These are phyloP conservation scores for Eutolmus rufibarbis DNA, from an alignment of 2,888 invertebrate species.

Conservation along the genomic window DNA sequence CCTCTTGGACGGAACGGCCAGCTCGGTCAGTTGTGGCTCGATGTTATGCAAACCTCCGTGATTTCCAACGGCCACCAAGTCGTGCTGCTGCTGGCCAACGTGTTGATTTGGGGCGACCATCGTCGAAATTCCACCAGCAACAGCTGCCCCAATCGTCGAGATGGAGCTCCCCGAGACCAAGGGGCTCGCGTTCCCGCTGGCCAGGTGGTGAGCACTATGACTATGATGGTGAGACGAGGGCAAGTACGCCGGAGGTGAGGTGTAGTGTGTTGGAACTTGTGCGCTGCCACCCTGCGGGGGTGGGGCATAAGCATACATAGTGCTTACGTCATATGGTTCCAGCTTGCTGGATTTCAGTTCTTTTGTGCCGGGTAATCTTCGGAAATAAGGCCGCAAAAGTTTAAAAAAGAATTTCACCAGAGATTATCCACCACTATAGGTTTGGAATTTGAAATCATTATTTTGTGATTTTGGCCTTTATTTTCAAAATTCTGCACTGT, in stretches of 20 bases:
- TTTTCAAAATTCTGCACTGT: neutral
- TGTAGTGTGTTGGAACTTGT: slow-evolving; percentile 49
- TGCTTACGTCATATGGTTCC: slow-evolving; percentile 51
- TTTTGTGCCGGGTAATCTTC: neutral
- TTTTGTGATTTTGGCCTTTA: neutral
- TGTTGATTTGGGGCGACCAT: slow-evolving; percentile 50
- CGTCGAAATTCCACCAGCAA: slow-evolving; percentile 49
- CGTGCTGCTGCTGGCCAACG: slow-evolving; percentile 44
- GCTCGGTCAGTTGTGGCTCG: slow-evolving; percentile 51
- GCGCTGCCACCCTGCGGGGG: slow-evolving; percentile 49
- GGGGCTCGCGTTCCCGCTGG: slow-evolving; percentile 46
- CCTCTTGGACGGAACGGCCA: slow-evolving; percentile 50
- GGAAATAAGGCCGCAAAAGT: neutral
- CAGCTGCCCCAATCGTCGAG: slow-evolving; percentile 49
- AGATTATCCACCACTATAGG: neutral
- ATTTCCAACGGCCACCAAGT: slow-evolving; percentile 46
- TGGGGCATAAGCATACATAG: slow-evolving; percentile 52
- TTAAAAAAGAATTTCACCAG: neutral
- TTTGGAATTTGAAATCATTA: neutral
- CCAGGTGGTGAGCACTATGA: slow-evolving; percentile 24
- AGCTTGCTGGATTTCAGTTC: slow-evolving; percentile 47
- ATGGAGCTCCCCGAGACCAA: slow-evolving; percentile 48
- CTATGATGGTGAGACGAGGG: slow-evolving; percentile 44
- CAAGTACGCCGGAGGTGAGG: slow-evolving; percentile 48
- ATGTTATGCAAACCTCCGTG: slow-evolving; percentile 47